Conservation (phyloP, 1,140 invertebrate genomes). For the Phymorhynchus buccinoides region DNA sequence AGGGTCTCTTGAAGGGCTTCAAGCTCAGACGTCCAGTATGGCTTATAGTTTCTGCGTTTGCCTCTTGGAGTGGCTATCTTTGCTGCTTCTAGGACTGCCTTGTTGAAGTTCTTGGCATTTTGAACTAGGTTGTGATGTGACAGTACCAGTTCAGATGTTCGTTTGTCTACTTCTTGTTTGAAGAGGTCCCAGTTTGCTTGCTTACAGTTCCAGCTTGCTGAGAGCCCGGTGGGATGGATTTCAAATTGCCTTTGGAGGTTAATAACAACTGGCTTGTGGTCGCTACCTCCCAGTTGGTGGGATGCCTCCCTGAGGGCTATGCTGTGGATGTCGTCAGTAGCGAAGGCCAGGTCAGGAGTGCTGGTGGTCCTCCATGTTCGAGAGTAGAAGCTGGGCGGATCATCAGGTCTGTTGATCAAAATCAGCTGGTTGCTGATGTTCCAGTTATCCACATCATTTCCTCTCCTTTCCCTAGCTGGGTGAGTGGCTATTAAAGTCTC, state of each 20-base stretch:
- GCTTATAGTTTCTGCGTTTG: slow-evolving; percentile 9
- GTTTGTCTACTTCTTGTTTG: slow-evolving; percentile 12
- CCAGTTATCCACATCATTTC: slow-evolving; percentile 40
- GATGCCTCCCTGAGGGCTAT: slow-evolving; percentile 5
- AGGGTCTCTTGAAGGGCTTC: slow-evolving; percentile 12
- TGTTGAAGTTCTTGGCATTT: slow-evolving; percentile 14
- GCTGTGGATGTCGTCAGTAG: slow-evolving; percentile 41
- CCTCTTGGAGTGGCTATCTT: slow-evolving; percentile 17
- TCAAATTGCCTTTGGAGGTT: too few species aligned
- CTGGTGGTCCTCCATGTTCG: slow-evolving; percentile 41
- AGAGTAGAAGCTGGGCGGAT: slow-evolving; percentile 39
- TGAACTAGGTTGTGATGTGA: background rate
- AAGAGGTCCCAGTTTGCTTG: slow-evolving; percentile 28
- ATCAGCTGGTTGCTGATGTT: slow-evolving; percentile 28
- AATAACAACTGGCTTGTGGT: too few species aligned
- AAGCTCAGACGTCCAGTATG: slow-evolving; percentile 13
- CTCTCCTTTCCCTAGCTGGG: slow-evolving; percentile 31
- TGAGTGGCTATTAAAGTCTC: too few species aligned
- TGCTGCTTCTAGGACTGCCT: too few species aligned
- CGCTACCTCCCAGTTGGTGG: slow-evolving; percentile 41
- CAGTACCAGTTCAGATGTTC: slow-evolving; percentile 4
- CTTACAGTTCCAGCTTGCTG: slow-evolving; percentile 30
- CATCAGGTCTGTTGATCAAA: slow-evolving; percentile 44
- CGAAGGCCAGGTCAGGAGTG: slow-evolving; percentile 44
- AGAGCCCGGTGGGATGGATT: background rate